Conservation (phyloP, 2,113 vertebrate species). For the Dasyprocta punctata region DNA sequence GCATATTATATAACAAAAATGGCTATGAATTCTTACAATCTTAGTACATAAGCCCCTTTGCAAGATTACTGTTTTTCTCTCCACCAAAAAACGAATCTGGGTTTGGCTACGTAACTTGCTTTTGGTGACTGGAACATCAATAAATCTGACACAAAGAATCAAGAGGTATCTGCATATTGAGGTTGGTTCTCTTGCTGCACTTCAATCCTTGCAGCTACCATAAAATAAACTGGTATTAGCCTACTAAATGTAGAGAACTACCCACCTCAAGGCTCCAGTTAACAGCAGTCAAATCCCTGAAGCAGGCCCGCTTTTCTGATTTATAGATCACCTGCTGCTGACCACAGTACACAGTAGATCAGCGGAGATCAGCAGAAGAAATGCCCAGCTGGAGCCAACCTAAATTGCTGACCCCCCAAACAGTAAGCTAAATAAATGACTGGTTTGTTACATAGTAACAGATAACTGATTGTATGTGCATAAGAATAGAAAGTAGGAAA, state of each 20-base stretch:
- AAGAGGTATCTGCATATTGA: neutral
- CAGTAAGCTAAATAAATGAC: conserved; percentile 11
- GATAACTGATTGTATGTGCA: neutral
- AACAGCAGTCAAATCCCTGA: neutral
- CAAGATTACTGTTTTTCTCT: conserved; percentile 21
- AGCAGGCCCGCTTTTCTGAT: neutral
- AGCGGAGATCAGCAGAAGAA: conserved; percentile 54
- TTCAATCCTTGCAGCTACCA: neutral
- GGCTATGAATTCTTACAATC: neutral
- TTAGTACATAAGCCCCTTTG: neutral
- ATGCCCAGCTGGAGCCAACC: neutral
- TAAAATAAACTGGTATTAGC: neutral
- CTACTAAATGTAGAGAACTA: neutral
- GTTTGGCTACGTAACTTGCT: conserved; percentile 9
- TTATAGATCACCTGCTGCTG: conserved; percentile 21
- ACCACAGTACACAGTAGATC: neutral
- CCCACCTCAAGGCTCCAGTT: neutral
- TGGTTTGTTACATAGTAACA: conserved; percentile 30
- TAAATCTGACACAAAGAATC: neutral
- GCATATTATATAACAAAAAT: neutral
- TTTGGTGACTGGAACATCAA: conserved; percentile 23
- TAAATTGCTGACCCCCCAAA: neutral
- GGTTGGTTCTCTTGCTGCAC: neutral
- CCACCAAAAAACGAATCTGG: neutral
- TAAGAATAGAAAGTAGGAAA: conserved; percentile 21